Conservation (phyloP, 2,888 invertebrate genomes). For the Ypsolopha sequella region DNA sequence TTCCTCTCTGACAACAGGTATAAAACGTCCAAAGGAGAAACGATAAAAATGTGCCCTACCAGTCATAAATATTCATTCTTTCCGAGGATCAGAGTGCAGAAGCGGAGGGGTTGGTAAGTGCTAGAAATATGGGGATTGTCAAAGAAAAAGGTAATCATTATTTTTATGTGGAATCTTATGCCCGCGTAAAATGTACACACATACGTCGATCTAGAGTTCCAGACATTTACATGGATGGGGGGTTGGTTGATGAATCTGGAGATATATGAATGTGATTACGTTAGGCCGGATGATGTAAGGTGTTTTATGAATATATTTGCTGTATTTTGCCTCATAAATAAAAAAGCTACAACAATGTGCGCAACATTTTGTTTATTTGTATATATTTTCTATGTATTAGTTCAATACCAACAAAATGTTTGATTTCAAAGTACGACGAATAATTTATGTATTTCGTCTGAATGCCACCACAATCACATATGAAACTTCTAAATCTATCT, state of each 20-base stretch:
- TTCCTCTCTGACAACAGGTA: constrained; percentile 35
- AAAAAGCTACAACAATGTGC: too few species aligned
- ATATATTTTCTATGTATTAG: too few species aligned
- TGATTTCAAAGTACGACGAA: too few species aligned
- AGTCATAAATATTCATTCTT: constrained; percentile 59
- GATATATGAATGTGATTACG: constrained; percentile 19
- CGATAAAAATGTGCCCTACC: constrained; percentile 46
- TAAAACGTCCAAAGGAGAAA: constrained; percentile 26
- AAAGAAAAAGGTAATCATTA: constrained; percentile 51
- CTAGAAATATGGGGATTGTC: constrained; percentile 50
- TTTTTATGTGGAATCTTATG: constrained; percentile 31
- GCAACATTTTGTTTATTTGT: too few species aligned
- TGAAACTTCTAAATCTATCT: constrained; percentile 5
- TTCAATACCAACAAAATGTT: too few species aligned
- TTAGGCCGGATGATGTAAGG: background rate
- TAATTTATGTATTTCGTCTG: background rate
- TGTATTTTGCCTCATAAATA: too few species aligned
- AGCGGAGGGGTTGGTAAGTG: constrained; percentile 32
- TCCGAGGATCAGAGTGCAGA: constrained; percentile 15
- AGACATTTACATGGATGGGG: constrained; percentile 20
- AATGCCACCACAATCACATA: background rate
- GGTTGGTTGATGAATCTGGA: constrained; percentile 17
- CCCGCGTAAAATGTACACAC: constrained; percentile 7
- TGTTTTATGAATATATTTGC: background rate
- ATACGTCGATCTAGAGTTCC: constrained; percentile 13